phyloP scores from a whole-genome alignment of 2,113 vertebrate species.

The Aegotheles bennettii region DNA sequence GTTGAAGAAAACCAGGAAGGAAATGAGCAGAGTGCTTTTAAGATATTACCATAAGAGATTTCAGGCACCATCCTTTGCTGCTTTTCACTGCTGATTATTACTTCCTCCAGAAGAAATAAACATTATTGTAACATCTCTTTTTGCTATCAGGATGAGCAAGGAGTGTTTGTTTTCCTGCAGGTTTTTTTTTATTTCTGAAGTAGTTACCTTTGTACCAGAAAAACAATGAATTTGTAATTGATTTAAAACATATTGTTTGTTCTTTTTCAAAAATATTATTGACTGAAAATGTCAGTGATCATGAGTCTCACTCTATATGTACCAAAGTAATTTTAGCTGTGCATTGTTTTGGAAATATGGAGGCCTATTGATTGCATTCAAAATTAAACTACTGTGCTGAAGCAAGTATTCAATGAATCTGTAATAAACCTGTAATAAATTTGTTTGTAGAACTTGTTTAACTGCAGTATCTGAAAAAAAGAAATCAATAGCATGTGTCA shows the following conservation, averaged over 20 bases:
- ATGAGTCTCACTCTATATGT: background rate
- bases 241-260: slow-evolving; percentile 35
- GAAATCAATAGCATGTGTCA: slow-evolving; percentile 49
- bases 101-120: background rate
- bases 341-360: slow-evolving; percentile 61
- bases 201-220: slow-evolving; percentile 30
- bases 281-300: slow-evolving; percentile 56
- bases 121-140: background rate
- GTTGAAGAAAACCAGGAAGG: background rate
- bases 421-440: slow-evolving; percentile 50
- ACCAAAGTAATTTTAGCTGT: slow-evolving; percentile 53
- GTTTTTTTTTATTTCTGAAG: background rate
- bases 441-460: slow-evolving; percentile 62
- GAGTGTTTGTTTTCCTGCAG: background rate
- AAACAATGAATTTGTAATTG: slow-evolving; percentile 54
- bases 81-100: background rate
- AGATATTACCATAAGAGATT: background rate
- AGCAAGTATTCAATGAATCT: slow-evolving; percentile 49
- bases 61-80: background rate
- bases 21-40: background rate
- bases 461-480: slow-evolving; percentile 42
- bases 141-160: background rate
- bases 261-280: slow-evolving; percentile 57
- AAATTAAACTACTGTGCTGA: slow-evolving; percentile 52
- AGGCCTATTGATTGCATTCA: slow-evolving; percentile 65